A percentile compares a stretch with the other conserved stretches of the same genome.
phyloP scores from a whole-genome alignment of 1,140 invertebrate genomes.

The Macrostomum lignano region DNA sequence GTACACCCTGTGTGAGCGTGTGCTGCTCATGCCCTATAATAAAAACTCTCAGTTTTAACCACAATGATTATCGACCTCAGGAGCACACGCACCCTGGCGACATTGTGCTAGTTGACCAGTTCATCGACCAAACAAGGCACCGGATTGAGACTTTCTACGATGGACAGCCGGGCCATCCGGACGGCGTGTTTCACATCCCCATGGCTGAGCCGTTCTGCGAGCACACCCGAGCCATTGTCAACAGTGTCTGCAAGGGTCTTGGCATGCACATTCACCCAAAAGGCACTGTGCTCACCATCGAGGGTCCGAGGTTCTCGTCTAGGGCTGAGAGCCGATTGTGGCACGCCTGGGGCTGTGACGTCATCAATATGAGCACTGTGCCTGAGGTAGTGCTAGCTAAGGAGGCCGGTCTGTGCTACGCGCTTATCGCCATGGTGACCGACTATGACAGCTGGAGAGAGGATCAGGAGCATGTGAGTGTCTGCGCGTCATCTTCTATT shows the following conservation, averaged over 20 bases:
- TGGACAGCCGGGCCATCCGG: conserved; percentile 31
- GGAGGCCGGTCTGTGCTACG: conserved; percentile 72
- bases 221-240: conserved; percentile 36
- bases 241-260: conserved; percentile 36
- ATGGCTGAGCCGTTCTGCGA: conserved; percentile 61
- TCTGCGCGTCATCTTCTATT: too few species aligned
- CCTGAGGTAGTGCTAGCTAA: conserved; percentile 75
- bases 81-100: conserved; percentile 56
- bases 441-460: conserved; percentile 91
- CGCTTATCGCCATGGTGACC: conserved; percentile 60
- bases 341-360: conserved; percentile 51
- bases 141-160: conserved; percentile 64
- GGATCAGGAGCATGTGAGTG: conserved; percentile 31
- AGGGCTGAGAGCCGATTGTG: conserved; percentile 66
- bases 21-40: too few species aligned
- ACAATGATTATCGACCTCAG: too few species aligned
- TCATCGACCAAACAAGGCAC: conserved; percentile 50
- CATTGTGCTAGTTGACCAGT: conserved; percentile 62
- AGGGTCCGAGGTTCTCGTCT: conserved; percentile 72
- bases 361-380: conserved; percentile 82
- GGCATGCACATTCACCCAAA: conserved; percentile 34
- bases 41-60: too few species aligned
- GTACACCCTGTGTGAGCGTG: too few species aligned
- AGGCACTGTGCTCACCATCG: conserved; percentile 63
- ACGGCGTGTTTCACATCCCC: conserved; percentile 62